Evolutionary conservation across 2,113 vertebrate genomes (phyloP), one percentile per base, ranked within the genome.

Genomic region (Helogale parvula): DNA sequence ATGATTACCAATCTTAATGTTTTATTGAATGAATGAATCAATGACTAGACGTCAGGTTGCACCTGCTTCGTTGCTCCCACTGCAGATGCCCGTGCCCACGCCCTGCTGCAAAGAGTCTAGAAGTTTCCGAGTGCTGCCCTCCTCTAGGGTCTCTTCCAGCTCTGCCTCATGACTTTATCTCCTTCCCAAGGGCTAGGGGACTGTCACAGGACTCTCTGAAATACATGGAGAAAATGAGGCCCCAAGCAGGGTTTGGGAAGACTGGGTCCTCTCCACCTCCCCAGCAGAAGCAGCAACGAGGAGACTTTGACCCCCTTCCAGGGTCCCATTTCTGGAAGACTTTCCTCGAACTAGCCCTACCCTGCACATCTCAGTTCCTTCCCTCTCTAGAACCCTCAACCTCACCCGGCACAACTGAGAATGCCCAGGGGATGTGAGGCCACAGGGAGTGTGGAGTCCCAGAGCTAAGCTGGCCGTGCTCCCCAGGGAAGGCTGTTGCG

Each of bases 1-100:
- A 9, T 88, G 19, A 45, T 60, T 9, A 19, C 65, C 85, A 33
- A 23, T 35, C 54, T 35, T 47, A 84, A n/a, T 3, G 17, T 60
- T 71, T 65, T 27, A 52, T 57, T 52, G 66, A 68, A 29, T 31
- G 50, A 79, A 69, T 16, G 17, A 52, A 50, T 57, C 38, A 17
- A 19, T 7, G 45, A 57, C 25, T 50, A 65, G 45, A 77, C 38
- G n/a, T 41, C 12, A 16, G 38, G 21, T 21, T 25, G 1, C 5
- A 38, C 5, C 29, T 21, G 50, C 33, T 66, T 89, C 29, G 0
- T 93, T 57, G 38, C 17, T 38, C 27, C 23, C 5, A 0, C 31
- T 3, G 10, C 19, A 33, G 15, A 19, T 0, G 33, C 50, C 31
- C 45, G 14, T 1, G 12, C 50, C 31, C 52, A 23, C 0, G 9